phyloP scores from a whole-genome alignment of 2,888 invertebrate genomes.

The Empis stercorea region DNA sequence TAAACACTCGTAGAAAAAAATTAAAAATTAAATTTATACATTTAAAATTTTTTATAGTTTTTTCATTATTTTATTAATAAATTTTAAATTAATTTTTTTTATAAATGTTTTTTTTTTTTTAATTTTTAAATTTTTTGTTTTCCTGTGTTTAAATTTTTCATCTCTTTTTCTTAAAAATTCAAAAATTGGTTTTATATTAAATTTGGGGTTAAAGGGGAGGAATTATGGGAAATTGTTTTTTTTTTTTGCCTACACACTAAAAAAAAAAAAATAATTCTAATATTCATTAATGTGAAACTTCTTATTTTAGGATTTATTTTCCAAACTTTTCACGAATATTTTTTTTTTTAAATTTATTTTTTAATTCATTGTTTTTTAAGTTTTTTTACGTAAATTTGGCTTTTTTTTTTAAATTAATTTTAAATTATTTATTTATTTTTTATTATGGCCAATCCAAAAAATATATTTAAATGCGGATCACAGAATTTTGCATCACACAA shows the following conservation, averaged over 20 bases:
- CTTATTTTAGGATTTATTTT: no score
- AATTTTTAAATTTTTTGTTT: background rate
- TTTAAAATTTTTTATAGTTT: background rate
- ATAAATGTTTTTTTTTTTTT: background rate
- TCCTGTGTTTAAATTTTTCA: background rate
- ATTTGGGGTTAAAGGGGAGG: background rate
- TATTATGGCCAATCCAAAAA: background rate
- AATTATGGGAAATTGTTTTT: no score
- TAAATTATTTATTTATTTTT: background rate
- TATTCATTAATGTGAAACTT: background rate
- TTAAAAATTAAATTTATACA: background rate
- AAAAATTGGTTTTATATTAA: background rate
- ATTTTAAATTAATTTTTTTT: background rate
- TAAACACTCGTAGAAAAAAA: background rate
- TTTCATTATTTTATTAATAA: background rate
- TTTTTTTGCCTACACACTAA: background rate
- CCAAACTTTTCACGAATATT: no score
- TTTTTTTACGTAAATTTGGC: background rate
- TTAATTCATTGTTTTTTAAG: background rate
- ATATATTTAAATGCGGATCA: background rate
- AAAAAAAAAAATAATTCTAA: background rate
- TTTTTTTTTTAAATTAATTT: background rate
- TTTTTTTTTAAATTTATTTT: background rate
- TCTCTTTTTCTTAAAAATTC: background rate
- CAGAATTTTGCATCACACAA: background rate